Evolutionary conservation across 2,888 invertebrate species (phyloP), one percentile per base, ranked within the genome.

Genomic region (Teinopalpus imperialis): DNA sequence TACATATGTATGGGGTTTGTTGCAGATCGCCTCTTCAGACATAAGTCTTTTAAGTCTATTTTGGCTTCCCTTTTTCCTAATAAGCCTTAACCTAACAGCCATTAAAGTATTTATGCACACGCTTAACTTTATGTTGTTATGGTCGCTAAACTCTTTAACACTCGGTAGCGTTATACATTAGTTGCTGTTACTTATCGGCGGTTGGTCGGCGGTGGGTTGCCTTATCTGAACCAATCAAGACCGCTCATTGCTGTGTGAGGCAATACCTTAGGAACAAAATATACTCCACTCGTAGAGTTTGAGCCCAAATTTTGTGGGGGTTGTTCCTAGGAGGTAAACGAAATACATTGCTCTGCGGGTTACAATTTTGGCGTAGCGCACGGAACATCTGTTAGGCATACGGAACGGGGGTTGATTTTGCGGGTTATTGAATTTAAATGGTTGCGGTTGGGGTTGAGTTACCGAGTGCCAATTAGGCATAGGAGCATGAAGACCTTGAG

Each of bases 301-400:
- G 4, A 10, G 9, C 27, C 9, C 27, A 4, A 9, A 27, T 27
- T 27, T 27, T 27, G 27, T 9, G 10, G 27, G 27, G 27, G 27
- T 27, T 27, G 10, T 27, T 27, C 5, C 27, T 27, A 9, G 2
- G 27, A 4, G 18, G 27, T 5, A 16, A 8, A 10, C 27, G 21
- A 8, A 16, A 26, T 9, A 24, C 8, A 1, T 36, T 36, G 14
- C 24, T 23, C 8, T 20, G 21, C 10, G 35, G 21, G 12, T 21
- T 35, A 16, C 10, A 35, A 9, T 12, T 35, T 5, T n/a, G 21
- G 6, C 20, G 35, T 4, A 16, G 1, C 7, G 35, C 35, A 4
- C 35, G 35, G 35, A 35, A 35, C 20, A 35, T 35, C 12, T 35
- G 34, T 12, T 35, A 2, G 27, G 27, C 27, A 27, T 27, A 10